A percentile compares a stretch with the other conserved stretches of the same genome.
Conservation (phyloP, 2,113 vertebrate species). For the Coptodon bakossiorum region DNA sequence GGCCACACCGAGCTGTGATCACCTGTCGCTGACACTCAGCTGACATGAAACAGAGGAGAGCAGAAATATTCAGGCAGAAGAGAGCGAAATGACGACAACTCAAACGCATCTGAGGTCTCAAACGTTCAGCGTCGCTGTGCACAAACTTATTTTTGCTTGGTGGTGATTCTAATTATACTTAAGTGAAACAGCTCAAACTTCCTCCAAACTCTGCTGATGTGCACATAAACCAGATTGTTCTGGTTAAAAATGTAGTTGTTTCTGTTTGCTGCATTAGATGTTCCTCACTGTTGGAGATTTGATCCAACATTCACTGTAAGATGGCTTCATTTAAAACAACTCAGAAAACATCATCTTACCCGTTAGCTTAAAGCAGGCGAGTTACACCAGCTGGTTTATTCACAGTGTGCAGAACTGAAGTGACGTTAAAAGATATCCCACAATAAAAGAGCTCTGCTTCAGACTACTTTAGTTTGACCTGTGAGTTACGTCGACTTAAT, state of each 20-base stretch:
- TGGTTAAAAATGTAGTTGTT: neutral
- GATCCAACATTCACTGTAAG: neutral
- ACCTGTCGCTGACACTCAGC: accelerated
- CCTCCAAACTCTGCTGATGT: neutral
- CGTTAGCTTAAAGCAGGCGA: accelerated
- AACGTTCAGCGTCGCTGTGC: neutral
- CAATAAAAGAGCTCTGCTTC: neutral
- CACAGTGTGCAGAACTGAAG: neutral
- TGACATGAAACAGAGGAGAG: neutral
- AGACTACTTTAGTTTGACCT: accelerated
- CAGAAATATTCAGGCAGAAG: neutral
- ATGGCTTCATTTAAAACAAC: accelerated
- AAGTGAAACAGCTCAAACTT: neutral
- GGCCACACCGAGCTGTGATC: accelerated
- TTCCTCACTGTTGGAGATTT: neutral
- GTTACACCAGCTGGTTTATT: neutral
- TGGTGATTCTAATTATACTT: neutral
- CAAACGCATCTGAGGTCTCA: neutral
- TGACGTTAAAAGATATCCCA: accelerated
- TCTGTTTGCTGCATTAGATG: neutral
- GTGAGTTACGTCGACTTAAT: accelerated
- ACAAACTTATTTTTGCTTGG: neutral
- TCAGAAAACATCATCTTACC: neutral
- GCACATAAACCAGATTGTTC: neutral
- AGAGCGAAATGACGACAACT: neutral